Base-by-base conservation (phyloP, 2,888 invertebrate species). In the Prenolepis imparis region DNA sequence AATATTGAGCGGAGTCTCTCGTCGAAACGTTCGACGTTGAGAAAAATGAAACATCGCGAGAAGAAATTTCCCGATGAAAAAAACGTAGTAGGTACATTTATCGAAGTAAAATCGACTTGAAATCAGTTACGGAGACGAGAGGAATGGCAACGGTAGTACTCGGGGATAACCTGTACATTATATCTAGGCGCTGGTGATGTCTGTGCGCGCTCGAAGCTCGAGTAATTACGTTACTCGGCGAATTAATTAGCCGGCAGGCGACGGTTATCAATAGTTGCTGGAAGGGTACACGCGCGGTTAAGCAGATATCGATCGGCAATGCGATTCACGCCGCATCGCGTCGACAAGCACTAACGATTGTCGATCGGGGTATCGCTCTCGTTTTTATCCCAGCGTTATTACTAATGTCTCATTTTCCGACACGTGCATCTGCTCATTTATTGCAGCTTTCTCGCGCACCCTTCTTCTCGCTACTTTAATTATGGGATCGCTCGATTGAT, bases 221-320 rank as follows among this genome's bases (percentile, higher is more conserved):
- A 90, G 91, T 93, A 93, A 93, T 93, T 93, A 91, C 91, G 91
- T 93, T 93, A 92, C 90, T 90, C 89, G 91, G 91, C 89, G 90
- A 93, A 93, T 93, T 92, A 93, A 93, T 93, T 92, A 92, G 91
- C 91, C 91, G 89, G 86, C 87, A 86, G 90, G 89, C 90, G 90
- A 92, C 90, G 86, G 89, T 89, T 90, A 90, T 90, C 90, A 89
- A 89, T 90, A 86, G 83, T 82, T 64, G 89, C 85, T 84, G 84
- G 87, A 84, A 86, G 84, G 72, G 86, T 84, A 89, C 77, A 24
- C 80, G 88, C 86, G 87, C 85, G 89, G 90, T 86, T 83, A 74
- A 85, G 72, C 78, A 41, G 63, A 74, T 82, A 88, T 91, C 88
- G 91, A 91, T 91, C 91, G 59, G 59, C 57, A 59, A 70, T 44